Base-by-base conservation (phyloP, 2,797 vertebrate genomes). In the Cryptoprocta ferox region DNA sequence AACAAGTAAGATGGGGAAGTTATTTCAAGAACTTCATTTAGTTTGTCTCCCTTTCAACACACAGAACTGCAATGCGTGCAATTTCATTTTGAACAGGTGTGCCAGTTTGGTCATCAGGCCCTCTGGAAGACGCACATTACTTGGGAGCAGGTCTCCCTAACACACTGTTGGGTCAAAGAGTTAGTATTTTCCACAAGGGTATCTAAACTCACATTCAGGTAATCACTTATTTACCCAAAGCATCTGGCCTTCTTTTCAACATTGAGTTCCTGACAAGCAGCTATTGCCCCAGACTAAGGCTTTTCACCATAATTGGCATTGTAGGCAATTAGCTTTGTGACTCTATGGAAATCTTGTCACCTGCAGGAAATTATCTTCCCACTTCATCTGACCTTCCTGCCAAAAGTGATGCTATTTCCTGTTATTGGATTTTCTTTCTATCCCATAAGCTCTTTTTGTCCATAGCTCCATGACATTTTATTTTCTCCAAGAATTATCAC, bases 401-500 rank as follows among this genome's bases (percentile, higher is more conserved):
- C 84, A 80, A 82, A 95, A 86, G 85, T 89, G 76, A 76, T 71
- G 45, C 66, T 50, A 19, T 96, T 94, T 98, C 78, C 87, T 97
- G 71, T 82, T 94, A 81, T 0, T 95, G 59, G 48, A 92, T 97
- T 95, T 93, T 45, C 71, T 96, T 93, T 96, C 89, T 96, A n/a
- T 71, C 50, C 45, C 12, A 56, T 85, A 96, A 93, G 81, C 39
- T 79, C 65, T 92, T 92, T 95, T 88, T 95, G 84, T 92, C 73
- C 82, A 61, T 86, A 94, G 75, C 73, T 85, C 90, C 26, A 28
- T 91, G 91, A 96, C 90, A 93, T 94, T 97, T 97, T 95, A 94
- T 97, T 96, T 96, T 97, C 78, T 81, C 75, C 18, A 56, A 85
- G 83, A 97, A 91, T 96, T 96, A 96, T 81, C 83, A 87, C 82